A percentile compares a stretch with the other conserved stretches of the same genome.
Conservation (phyloP, 92 coral and sea anemone genomes). For the Parazoanthus swiftii region DNA sequence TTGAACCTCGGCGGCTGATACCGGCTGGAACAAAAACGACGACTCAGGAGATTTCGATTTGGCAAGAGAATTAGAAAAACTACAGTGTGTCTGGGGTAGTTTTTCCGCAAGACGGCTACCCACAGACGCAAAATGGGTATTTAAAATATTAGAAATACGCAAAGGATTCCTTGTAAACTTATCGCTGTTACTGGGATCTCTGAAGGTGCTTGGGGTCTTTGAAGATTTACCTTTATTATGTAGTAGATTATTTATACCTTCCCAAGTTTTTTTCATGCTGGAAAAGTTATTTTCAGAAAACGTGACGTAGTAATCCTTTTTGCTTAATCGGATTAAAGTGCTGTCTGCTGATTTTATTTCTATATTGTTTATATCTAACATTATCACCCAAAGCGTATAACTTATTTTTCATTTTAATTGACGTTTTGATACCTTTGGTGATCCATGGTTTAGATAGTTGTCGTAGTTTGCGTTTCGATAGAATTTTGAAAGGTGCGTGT, state of each 20-base stretch:
- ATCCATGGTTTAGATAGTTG: conserved; percentile 59
- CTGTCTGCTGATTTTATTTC: neutral
- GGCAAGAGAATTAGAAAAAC: neutral
- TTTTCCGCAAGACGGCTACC: conserved; percentile 11
- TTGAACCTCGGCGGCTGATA: neutral
- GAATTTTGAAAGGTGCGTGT: conserved; percentile 44
- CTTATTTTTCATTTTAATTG: conserved; percentile 40
- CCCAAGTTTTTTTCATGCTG: conserved; percentile 36
- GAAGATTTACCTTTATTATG: neutral
- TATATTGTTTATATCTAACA: conserved; percentile 27
- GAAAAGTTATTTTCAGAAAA: conserved; percentile 15
- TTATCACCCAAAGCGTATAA: conserved; percentile 45
- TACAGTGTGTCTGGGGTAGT: neutral
- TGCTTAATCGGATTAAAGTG: conserved; percentile 44
- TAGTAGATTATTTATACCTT: conserved; percentile 33
- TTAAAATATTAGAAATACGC: conserved; percentile 5
- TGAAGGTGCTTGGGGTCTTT: conserved; percentile 11
- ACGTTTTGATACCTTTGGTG: conserved; percentile 23
- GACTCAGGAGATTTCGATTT: neutral
- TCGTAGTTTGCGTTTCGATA: conserved; percentile 43
- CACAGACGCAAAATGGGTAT: conserved; percentile 25
- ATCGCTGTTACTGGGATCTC: conserved; percentile 1
- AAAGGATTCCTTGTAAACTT: conserved; percentile 18
- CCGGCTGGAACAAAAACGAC: neutral
- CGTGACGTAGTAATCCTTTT: conserved; percentile 29